These are phyloP conservation scores for Hydrozoanthus gracilis DNA, from an alignment of 92 coral and sea anemone genomes.

Conservation along the genomic window DNA sequence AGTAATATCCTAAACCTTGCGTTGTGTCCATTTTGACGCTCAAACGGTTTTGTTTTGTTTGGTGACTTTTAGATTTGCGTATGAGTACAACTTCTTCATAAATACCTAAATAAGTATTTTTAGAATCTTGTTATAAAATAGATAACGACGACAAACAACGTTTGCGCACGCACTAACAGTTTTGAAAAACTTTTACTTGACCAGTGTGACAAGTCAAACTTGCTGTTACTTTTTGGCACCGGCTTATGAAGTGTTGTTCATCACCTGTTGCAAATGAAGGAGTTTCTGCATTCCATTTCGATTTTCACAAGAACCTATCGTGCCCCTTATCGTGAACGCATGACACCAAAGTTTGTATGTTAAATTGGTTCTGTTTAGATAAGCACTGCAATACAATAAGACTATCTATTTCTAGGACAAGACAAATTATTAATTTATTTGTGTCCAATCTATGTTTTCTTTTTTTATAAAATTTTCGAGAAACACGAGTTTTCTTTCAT, in stretches of 20 bases:
- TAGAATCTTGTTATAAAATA: no score
- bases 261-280: slow-evolving; percentile 25
- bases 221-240: not conserved
- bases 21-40: no score
- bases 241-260: not conserved
- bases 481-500: not conserved
- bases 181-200: no score
- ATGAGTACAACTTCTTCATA: no score
- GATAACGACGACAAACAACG: no score
- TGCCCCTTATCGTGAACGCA: no score
- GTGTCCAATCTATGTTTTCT: slow-evolving; percentile 6
- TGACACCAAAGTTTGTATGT: slow-evolving; percentile 13
- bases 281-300: slow-evolving; percentile 37
- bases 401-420: slow-evolving; percentile 10
- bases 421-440: slow-evolving; percentile 14
- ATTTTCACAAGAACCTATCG: slow-evolving; percentile 48
- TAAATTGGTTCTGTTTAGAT: slow-evolving; percentile 4
- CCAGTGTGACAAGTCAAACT: no score
- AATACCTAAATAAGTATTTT: no score
- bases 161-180: no score
- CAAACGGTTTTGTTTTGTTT: no score
- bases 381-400: not conserved
- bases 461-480: slow-evolving; percentile 3
- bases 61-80: no score
- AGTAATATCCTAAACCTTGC: no score